phyloP scores from a whole-genome alignment of 2,888 invertebrate genomes.

The Calameuta idolon region DNA sequence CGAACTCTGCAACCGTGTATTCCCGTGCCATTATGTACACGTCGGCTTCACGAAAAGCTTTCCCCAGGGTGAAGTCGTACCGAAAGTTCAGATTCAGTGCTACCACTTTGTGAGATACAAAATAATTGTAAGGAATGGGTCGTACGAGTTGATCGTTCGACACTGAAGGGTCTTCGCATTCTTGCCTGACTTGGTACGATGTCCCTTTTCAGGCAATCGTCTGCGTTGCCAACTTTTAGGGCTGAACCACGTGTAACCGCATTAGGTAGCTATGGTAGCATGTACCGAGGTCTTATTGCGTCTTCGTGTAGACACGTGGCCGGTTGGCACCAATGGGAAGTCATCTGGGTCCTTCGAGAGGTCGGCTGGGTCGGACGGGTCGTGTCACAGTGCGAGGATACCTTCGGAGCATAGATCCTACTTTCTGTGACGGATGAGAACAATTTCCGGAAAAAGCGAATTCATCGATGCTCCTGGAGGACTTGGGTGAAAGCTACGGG shows the following conservation, averaged over 20 bases:
- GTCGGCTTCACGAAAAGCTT: neutral
- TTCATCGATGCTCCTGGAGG: constrained; percentile 54
- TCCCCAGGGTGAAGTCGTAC: neutral
- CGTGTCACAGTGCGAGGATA: neutral
- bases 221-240: neutral
- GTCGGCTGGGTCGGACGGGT: neutral
- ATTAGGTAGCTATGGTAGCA: neutral
- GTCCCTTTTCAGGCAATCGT: neutral
- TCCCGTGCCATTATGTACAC: neutral
- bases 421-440: constrained; percentile 50
- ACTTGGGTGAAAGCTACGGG: constrained; percentile 50
- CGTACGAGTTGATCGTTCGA: neutral
- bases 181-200: neutral
- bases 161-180: neutral
- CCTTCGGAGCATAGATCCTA: constrained; percentile 9
- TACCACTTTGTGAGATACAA: neutral
- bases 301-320: neutral
- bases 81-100: neutral
- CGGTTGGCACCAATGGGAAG: neutral
- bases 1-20: neutral
- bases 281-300: neutral
- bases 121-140: neutral
- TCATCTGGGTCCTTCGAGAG: neutral
- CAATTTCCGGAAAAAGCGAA: constrained; percentile 57
- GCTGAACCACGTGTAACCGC: neutral